These are phyloP conservation scores for Acleris holmiana DNA, from an alignment of 2,888 invertebrate genomes.

Conservation along the genomic window DNA sequence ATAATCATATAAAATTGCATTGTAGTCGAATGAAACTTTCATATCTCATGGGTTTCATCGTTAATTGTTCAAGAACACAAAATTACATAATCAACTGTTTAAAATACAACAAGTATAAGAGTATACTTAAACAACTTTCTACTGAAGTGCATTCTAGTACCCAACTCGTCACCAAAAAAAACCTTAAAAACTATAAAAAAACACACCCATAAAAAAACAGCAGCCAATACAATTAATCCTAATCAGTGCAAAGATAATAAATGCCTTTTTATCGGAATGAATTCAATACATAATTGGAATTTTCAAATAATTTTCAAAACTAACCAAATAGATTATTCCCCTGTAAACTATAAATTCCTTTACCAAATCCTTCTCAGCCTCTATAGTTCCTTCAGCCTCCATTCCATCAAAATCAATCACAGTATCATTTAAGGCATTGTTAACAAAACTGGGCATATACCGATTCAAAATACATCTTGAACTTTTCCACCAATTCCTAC, in stretches of 20 bases:
- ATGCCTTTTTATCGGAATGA: constrained; percentile 35
- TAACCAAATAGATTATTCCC: constrained; percentile 30
- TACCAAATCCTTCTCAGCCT: constrained; percentile 30
- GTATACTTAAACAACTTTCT: too few species aligned
- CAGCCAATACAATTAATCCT: constrained; percentile 31
- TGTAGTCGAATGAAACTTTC: too few species aligned
- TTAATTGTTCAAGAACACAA: too few species aligned
- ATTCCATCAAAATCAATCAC: constrained; percentile 29
- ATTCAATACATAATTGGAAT: constrained; percentile 22
- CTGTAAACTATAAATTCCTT: constrained; percentile 22
- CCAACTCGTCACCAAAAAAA: constrained; percentile 13
- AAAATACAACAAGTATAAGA: too few species aligned
- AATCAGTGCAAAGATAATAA: constrained; percentile 37
- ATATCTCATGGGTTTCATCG: too few species aligned
- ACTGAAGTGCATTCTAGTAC: too few species aligned
- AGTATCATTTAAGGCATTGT: constrained; percentile 32
- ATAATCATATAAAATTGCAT: too few species aligned
- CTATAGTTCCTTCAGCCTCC: constrained; percentile 31
- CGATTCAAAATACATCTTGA: constrained; percentile 3
- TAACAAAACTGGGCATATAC: constrained; percentile 30
- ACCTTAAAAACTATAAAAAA: constrained; percentile 12
- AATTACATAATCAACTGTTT: too few species aligned
- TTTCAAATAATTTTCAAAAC: constrained; percentile 9
- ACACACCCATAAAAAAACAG: constrained; percentile 21
- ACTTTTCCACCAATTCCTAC: not conserved